Evolutionary conservation across 2,888 invertebrate genomes (phyloP), one percentile per base, ranked within the genome.

Genomic region (Resseliella maxima): DNA sequence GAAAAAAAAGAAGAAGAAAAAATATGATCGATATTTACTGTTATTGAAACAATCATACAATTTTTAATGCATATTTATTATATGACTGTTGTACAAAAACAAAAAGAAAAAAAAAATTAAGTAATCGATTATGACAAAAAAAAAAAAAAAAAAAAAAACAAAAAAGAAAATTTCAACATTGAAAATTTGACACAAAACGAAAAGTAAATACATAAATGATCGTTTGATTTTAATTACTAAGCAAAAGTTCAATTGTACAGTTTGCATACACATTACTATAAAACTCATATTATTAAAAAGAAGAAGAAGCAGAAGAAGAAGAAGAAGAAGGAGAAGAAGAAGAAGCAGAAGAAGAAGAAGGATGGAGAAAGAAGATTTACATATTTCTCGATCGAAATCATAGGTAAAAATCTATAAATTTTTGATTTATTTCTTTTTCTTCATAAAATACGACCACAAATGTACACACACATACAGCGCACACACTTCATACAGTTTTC

Each of bases 21-120:
- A 18, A 18, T 50, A 8, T 18, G 12, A 41, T 41, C 41, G 41
- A 41, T 50, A 50, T 50, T 50, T 50, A 50, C 50, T 50, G 50
- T 50, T 50, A 50, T 50, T 50, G 50, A 50, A 50, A 50, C 50
- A 50, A 50, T 50, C 50, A 50, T 18, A 50, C 50, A 50, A 50
- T 50, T 50, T 50, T 50, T 50, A 50, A 50, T 50, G 50, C 50
- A 50, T 50, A 50, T 50, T 50, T 50, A 50, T 50, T 41, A 41
- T 41, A 41, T 41, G 41, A 41, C 41, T 50, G 50, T 50, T 50
- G 50, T 50, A 50, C 50, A 50, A 50, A 50, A 50, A 50, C 2
- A 18, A 50, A 50, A 50, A 50, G 21, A 6, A 50, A 50, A 18
- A 10, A 50, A 10, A 50, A 50, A 41, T 12, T 8, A 41, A 41